Evolutionary conservation across 2,888 invertebrate genomes (phyloP), one percentile per base, ranked within the genome.

Genomic region (Amiota minor): DNA sequence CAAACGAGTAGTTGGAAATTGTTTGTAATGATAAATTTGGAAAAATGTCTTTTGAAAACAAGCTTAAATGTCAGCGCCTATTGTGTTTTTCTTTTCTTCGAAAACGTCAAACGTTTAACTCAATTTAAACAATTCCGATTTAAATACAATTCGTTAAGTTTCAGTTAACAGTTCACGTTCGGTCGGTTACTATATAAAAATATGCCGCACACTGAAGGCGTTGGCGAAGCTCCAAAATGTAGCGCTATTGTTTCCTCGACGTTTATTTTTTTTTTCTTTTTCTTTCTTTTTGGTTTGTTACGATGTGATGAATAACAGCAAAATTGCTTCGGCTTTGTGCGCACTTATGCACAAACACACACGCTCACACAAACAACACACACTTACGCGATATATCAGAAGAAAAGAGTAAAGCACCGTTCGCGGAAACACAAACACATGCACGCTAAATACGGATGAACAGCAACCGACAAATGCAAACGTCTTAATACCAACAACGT

Each of bases 11-110:
- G 80, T 76, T 78, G 72, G 77, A 71, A 79, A 83, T 80, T 72
- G 74, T 76, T 76, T 74, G 76, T 35, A 35, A 35, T 35, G 75
- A 82, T 80, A 70, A 83, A 84, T 83, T 82, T 83, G 76, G 82
- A 53, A 47, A 65, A 65, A 74, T 79, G 56, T 81, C 79, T 81
- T 78, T 55, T 35, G 71, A 59, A 70, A 45, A 59, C 69, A 69
- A 68, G 78, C 81, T 76, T 16, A 62, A 76, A 55, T 72, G 67
- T 75, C 80, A 80, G 69, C 67, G 85, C 83, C 78, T 83, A 75
- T 78, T 82, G 67, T 74, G 75, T 74, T 69, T 73, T 68, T 72
- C 74, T 70, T 59, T 61, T 59, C 6, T 0, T 35, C 4, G 35
- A 35, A 35, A 35, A 35, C 35, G 35, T 35, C 35, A 35, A 35